These are phyloP conservation scores for Dryococelus australis DNA, from an alignment of 2,888 invertebrate genomes.

Conservation along the genomic window DNA sequence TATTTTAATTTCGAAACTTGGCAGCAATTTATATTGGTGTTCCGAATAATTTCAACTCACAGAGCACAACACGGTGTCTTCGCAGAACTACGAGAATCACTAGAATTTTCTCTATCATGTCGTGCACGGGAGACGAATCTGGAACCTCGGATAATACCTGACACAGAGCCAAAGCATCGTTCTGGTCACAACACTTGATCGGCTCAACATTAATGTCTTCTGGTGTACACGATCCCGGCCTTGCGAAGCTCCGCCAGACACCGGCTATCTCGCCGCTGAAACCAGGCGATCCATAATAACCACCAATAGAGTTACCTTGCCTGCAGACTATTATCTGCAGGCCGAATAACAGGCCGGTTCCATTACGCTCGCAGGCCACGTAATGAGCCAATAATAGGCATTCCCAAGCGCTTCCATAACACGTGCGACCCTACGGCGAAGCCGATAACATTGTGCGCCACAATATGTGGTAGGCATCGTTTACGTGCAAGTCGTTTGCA, in stretches of 20 bases:
- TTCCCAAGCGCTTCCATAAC: background rate
- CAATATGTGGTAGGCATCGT: too few relatives aligned
- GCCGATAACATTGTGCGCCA: background rate
- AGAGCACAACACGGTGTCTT: too few relatives aligned
- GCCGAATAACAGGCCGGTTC: background rate
- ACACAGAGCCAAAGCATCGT: too few relatives aligned
- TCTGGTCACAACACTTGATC: background rate
- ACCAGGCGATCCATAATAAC: background rate
- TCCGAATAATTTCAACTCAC: too few relatives aligned
- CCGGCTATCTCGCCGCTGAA: background rate
- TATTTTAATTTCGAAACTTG: too few relatives aligned
- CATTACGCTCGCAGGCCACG: background rate
- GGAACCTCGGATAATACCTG: too few relatives aligned
- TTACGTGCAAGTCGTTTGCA: too few relatives aligned
- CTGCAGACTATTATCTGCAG: background rate
- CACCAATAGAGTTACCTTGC: background rate
- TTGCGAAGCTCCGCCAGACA: background rate
- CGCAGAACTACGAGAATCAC: too few relatives aligned
- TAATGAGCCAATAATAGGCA: background rate
- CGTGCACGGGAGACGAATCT: too few relatives aligned
- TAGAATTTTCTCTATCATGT: too few relatives aligned
- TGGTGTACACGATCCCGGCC: background rate
- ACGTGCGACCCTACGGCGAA: background rate
- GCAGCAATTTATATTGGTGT: too few relatives aligned
- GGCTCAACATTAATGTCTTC: background rate